Evolutionary conservation across 2,888 invertebrate genomes (phyloP).

Genomic region (Lamellibrachia columna): DNA sequence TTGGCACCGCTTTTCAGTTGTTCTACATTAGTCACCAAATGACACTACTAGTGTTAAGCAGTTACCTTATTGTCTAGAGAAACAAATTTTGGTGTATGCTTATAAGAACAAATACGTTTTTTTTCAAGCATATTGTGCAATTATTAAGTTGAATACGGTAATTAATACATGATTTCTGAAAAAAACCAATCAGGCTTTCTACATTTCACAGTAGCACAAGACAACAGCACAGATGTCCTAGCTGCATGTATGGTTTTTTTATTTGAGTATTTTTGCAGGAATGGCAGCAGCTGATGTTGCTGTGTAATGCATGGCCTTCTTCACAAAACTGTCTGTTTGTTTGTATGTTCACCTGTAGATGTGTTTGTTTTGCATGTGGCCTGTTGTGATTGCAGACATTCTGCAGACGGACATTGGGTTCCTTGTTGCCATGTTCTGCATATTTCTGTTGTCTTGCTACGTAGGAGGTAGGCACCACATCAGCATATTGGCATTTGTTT

Average conservation of each 20-base stretch:
- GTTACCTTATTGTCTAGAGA: too few species aligned
- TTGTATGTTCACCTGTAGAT: constrained; percentile 18
- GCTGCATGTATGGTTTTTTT: constrained; percentile 13
- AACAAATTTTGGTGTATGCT: too few species aligned
- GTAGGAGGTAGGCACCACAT: constrained; percentile 73
- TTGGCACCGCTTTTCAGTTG: too few species aligned
- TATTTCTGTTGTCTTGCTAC: constrained; percentile 78
- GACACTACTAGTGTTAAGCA: too few species aligned
- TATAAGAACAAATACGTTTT: too few species aligned
- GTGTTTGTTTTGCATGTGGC: constrained; percentile 22
- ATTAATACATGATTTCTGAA: too few species aligned
- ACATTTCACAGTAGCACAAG: too few species aligned
- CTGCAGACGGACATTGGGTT: constrained; percentile 83
- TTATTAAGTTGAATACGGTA: too few species aligned
- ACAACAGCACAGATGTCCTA: background rate
- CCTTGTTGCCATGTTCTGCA: constrained; percentile 77
- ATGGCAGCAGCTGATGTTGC: background rate
- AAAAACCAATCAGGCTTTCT: too few species aligned
- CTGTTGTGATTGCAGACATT: constrained; percentile 74
- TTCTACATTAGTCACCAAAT: too few species aligned
- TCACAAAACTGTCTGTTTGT: constrained; percentile 16
- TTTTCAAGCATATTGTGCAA: too few species aligned
- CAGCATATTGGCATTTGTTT: constrained; percentile 17
- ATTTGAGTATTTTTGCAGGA: background rate
- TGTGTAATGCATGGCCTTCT: background rate